Conservation (phyloP, 2,113 vertebrate genomes). For the Arenaria interpres region DNA sequence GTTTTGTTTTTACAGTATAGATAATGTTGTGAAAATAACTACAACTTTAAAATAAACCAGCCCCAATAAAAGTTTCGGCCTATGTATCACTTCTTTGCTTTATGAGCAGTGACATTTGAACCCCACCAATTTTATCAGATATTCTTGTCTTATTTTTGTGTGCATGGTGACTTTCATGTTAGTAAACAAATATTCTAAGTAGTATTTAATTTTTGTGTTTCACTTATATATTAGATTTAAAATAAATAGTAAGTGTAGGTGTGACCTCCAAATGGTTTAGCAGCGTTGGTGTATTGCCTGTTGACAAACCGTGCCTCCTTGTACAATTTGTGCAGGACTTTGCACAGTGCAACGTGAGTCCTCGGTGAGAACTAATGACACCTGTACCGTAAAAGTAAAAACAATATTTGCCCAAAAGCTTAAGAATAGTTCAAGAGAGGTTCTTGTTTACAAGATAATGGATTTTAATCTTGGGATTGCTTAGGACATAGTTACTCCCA, state of each 20-base stretch:
- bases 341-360: accelerated
- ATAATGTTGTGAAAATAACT: neutral
- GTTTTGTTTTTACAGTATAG: neutral
- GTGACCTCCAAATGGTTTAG: neutral
- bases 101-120: neutral
- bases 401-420: neutral
- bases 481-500: neutral
- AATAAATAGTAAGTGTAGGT: neutral
- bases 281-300: neutral
- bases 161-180: neutral
- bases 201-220: neutral
- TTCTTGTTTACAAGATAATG: neutral
- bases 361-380: neutral
- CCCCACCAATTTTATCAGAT: neutral
- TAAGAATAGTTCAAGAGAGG: neutral
- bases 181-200: neutral
- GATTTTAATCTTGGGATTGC: neutral
- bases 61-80: neutral
- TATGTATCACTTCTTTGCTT: neutral
- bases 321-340: neutral
- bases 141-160: neutral
- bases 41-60: neutral
- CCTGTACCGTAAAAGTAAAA: neutral
- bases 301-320: neutral
- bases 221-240: neutral